phyloP scores from a whole-genome alignment of 2,113 vertebrate genomes.

The Mormoops blainvillei region DNA sequence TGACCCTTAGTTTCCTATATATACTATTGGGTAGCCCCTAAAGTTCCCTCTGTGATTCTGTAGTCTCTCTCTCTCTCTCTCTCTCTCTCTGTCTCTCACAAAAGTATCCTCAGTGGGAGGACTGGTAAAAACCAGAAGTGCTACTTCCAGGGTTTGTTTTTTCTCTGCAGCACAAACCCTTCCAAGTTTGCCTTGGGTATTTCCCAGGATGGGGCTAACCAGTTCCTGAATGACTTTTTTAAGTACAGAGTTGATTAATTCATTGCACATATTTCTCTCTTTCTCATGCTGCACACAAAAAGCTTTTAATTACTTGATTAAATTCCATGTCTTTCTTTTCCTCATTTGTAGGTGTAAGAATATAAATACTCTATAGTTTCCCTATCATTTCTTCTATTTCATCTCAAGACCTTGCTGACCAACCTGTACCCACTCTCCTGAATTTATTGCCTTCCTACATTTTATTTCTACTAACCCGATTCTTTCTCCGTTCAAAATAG shows the following conservation, averaged over 20 bases:
- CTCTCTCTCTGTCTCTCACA: background rate
- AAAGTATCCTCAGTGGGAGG: background rate
- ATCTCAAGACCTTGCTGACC: background rate
- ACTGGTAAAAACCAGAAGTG: background rate
- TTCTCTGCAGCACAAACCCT: background rate
- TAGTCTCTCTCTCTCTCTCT: background rate
- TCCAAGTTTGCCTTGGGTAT: background rate
- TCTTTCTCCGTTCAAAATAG: background rate
- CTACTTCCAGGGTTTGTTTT: background rate
- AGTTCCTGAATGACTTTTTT: background rate
- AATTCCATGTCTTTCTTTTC: background rate
- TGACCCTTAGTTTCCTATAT: slow-evolving; percentile 16
- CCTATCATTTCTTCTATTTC: background rate
- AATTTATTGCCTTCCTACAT: background rate
- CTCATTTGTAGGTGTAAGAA: background rate
- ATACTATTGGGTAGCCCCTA: background rate
- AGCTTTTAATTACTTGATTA: background rate
- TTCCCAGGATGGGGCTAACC: background rate
- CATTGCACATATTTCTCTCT: background rate
- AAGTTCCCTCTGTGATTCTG: background rate
- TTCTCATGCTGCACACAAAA: background rate
- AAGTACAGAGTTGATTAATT: background rate
- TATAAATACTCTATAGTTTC: background rate
- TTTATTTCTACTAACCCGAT: background rate
- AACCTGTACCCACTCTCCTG: background rate